Evolutionary conservation across 2,113 vertebrate species (phyloP).

Genomic region (Pavo muticus): DNA sequence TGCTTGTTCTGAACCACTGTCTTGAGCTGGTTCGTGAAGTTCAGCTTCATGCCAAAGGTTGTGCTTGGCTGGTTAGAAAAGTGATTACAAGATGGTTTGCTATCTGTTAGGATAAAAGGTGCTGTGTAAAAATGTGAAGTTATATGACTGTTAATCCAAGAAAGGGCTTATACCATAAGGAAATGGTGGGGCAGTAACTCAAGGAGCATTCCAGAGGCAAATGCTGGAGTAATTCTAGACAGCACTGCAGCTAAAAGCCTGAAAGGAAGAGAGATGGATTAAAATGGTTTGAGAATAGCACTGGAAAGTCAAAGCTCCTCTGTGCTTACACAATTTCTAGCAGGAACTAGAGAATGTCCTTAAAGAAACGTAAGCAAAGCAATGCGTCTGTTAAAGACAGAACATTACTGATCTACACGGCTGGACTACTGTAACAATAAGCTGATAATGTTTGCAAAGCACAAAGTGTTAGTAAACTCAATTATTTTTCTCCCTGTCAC

Average conservation of each 20-base stretch:
- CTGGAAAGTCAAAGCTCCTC: neutral
- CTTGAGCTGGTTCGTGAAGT: neutral
- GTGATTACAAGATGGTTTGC: neutral
- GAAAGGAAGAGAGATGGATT: fast-evolving
- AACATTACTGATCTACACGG: neutral
- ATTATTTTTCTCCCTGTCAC: neutral
- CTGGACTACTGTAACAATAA: neutral
- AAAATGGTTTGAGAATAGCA: neutral
- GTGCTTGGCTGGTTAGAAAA: fast-evolving
- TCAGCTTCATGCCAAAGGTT: fast-evolving
- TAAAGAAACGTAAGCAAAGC: neutral
- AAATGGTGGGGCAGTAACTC: neutral
- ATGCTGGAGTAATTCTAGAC: neutral
- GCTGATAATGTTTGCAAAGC: neutral
- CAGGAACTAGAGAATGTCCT: neutral
- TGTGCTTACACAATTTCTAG: neutral
- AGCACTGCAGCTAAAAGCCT: fast-evolving
- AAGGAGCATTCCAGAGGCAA: neutral
- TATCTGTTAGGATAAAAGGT: neutral
- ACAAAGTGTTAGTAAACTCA: neutral
- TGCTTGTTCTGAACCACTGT: neutral
- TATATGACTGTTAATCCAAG: neutral
- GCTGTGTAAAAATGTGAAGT: neutral
- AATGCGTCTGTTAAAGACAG: fast-evolving
- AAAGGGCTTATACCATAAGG: fast-evolving